Conservation (phyloP, 2,797 vertebrate species). For the Agapornis canus region DNA sequence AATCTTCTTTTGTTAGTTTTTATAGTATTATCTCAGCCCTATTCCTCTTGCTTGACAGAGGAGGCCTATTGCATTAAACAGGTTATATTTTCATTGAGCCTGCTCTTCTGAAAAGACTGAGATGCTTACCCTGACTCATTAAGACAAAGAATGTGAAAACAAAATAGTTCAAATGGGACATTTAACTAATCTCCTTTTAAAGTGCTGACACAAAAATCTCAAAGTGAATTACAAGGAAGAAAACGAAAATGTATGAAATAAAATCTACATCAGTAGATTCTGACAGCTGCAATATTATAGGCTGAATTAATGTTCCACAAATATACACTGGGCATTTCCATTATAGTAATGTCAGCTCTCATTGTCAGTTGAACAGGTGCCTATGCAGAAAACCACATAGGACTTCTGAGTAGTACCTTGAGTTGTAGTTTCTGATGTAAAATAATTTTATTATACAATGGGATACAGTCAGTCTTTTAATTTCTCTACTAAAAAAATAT, state of each 20-base stretch:
- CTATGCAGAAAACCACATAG: background rate
- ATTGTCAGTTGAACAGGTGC: conserved; percentile 11
- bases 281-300: conserved; percentile 37
- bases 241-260: conserved; percentile 6
- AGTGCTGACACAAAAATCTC: background rate
- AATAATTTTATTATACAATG: background rate
- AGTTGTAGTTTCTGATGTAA: background rate
- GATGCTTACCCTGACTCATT: background rate
- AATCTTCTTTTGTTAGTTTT: background rate
- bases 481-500: background rate
- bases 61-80: background rate
- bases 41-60: background rate
- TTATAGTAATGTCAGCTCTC: conserved; percentile 38
- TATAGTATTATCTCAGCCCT: background rate
- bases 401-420: background rate
- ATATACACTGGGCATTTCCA: conserved; percentile 30
- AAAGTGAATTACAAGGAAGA: background rate
- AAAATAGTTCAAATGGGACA: background rate
- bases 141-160: background rate
- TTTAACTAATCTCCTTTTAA: background rate
- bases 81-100: background rate
- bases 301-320: conserved; percentile 62
- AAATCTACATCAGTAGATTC: conserved; percentile 1
- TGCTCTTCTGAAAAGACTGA: background rate
- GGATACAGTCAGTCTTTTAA: background rate